Conservation (phyloP, 1,140 invertebrate genomes). For the Homalodisca vitripennis region DNA sequence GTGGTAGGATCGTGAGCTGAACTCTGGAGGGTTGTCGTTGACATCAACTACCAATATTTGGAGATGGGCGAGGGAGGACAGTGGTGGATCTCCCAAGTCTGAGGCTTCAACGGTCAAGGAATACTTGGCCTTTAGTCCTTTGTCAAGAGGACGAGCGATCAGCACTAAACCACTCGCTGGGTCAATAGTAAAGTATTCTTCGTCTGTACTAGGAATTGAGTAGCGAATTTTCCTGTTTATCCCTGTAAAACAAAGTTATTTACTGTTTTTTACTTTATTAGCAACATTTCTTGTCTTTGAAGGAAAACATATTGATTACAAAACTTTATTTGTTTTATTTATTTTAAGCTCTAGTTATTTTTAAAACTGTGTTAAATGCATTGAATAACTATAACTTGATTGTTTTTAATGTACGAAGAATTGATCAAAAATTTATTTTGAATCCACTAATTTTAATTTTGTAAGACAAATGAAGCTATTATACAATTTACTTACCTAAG, state of each 20-base stretch:
- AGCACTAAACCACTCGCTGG: slow-evolving; percentile 70
- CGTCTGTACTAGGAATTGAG: slow-evolving; percentile 67
- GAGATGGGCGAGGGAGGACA: slow-evolving; percentile 81
- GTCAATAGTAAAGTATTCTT: slow-evolving; percentile 68
- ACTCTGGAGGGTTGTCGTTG: slow-evolving; percentile 88
- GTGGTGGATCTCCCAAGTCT: slow-evolving; percentile 83
- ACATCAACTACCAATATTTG: slow-evolving; percentile 84
- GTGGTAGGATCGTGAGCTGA: slow-evolving; percentile 76
- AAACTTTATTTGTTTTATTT: too few species aligned
- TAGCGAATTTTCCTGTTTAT: slow-evolving; percentile 80
- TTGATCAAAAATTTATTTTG: too few species aligned
- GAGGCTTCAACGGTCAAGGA: slow-evolving; percentile 88
- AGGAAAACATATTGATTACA: too few species aligned
- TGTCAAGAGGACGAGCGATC: slow-evolving; percentile 77
- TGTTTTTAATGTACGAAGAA: too few species aligned
- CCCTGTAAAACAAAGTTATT: slow-evolving; percentile 21
- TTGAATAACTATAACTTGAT: too few species aligned
- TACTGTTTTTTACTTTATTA: too few species aligned
- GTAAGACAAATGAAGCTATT: too few species aligned
- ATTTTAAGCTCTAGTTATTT: too few species aligned
- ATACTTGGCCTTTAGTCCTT: slow-evolving; percentile 81
- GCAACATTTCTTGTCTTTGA: too few species aligned
- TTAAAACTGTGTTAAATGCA: too few species aligned
- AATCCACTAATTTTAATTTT: too few species aligned
- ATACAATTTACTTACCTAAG: slow-evolving; percentile 60